Evolutionary conservation across 2,113 vertebrate genomes (phyloP).

Genomic region (Thinocorus orbignyianus): DNA sequence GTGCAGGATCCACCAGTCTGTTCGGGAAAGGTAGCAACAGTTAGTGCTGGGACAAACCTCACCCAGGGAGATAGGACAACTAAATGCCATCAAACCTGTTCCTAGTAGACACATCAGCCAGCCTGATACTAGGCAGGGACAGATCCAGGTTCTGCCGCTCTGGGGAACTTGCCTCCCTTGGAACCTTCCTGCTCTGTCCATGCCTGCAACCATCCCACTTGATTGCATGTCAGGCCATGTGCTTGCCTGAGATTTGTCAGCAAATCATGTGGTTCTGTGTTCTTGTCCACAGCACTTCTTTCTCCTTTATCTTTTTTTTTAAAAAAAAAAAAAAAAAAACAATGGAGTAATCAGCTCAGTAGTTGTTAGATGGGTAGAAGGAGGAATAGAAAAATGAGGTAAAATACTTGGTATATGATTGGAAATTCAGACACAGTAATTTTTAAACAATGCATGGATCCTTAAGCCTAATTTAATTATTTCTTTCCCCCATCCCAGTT

Average conservation of each 20-base stretch:
- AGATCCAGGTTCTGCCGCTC: not conserved
- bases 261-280: not conserved
- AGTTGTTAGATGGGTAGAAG: not conserved
- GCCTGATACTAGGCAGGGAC: no score
- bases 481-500: not conserved
- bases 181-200: not conserved
- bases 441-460: not conserved
- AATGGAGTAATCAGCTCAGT: not conserved
- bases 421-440: not conserved
- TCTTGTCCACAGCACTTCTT: not conserved
- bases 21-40: not conserved
- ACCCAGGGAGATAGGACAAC: not conserved
- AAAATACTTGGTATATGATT: not conserved
- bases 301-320: not conserved
- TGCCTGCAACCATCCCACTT: not conserved
- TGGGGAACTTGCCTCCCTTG: not conserved
- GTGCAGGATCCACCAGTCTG: not conserved
- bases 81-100: not conserved
- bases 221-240: not conserved
- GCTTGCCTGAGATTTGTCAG: not conserved
- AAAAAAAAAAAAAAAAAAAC: not conserved
- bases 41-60: not conserved
- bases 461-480: conserved; percentile 30
- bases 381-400: not conserved
- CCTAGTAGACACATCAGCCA: not conserved